phyloP scores from a whole-genome alignment of 2,797 vertebrate genomes.

The Lithobates pipiens region DNA sequence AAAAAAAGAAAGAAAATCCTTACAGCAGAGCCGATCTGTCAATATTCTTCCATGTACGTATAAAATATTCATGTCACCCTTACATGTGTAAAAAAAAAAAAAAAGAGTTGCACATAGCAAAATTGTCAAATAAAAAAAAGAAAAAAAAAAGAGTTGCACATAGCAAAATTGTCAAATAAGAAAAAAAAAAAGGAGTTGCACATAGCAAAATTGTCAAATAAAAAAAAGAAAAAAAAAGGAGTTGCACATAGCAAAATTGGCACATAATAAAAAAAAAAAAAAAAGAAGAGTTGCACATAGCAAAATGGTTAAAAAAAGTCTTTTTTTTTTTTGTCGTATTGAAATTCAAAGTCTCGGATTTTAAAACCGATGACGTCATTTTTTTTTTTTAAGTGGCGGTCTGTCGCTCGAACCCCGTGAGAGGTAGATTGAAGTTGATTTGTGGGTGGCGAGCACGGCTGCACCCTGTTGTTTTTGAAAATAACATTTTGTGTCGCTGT shows the following conservation, averaged over 20 bases:
- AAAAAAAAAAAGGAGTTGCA: too few relatives aligned
- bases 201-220: too few relatives aligned
- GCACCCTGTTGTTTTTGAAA: not conserved
- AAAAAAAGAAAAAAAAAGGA: not conserved
- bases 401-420: not conserved
- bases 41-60: not conserved
- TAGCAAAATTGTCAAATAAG: too few relatives aligned
- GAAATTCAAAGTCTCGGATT: not conserved
- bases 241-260: too few relatives aligned
- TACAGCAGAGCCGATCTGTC: not conserved
- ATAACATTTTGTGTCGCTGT: not conserved
- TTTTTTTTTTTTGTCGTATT: too few relatives aligned
- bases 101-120: too few relatives aligned
- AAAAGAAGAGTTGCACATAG: too few relatives aligned
- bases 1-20: not conserved
- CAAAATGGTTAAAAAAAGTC: too few relatives aligned
- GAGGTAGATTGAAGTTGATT: not conserved
- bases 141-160: too few relatives aligned
- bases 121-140: not conserved
- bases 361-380: not conserved
- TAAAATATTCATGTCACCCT: slow-evolving; percentile 25
- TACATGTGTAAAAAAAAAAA: not conserved
- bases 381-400: not conserved
- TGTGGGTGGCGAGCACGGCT: not conserved
- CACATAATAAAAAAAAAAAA: too few relatives aligned